Conservation (phyloP, 2,113 vertebrate genomes). For the Stigmatopora argus region DNA sequence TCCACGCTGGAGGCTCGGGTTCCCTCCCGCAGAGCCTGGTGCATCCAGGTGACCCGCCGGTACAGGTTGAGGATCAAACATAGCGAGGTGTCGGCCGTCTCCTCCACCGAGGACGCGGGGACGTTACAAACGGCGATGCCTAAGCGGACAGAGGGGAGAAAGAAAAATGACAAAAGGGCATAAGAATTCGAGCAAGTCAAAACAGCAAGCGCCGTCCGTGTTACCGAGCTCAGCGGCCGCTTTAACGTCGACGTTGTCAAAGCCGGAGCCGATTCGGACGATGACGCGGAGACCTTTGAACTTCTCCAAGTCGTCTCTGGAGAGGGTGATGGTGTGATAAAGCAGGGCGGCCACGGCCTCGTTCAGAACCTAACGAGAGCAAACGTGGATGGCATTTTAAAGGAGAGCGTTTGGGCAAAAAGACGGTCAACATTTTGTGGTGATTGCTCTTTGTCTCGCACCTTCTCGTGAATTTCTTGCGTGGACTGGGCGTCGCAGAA, state of each 20-base stretch:
- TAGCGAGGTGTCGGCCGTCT: constrained; percentile 86
- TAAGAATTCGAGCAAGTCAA: too few species aligned
- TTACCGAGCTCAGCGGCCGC: constrained; percentile 84
- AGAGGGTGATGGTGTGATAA: constrained; percentile 87
- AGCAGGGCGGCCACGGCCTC: constrained; percentile 85
- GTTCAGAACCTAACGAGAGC: constrained; percentile 76
- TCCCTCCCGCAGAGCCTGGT: constrained; percentile 84
- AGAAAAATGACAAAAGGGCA: not conserved
- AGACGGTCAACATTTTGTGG: not conserved
- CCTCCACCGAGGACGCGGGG: constrained; percentile 83
- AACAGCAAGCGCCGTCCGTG: constrained; percentile 16
- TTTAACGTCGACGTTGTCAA: constrained; percentile 87
- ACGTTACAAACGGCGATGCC: constrained; percentile 88
- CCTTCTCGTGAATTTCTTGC: constrained; percentile 92
- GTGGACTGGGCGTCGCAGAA: constrained; percentile 90
- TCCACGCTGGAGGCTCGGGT: constrained; percentile 82
- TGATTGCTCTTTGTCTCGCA: constrained; percentile 39
- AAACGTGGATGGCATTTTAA: too few species aligned
- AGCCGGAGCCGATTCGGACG: constrained; percentile 84
- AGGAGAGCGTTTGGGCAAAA: not conserved
- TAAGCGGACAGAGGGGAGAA: constrained; percentile 32
- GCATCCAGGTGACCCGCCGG: constrained; percentile 85
- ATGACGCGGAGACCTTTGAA: constrained; percentile 87
- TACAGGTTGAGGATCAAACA: constrained; percentile 88
- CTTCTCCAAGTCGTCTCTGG: constrained; percentile 86